These are phyloP conservation scores for Miniopterus natalensis DNA, from an alignment of 2,113 vertebrate species.

Conservation along the genomic window DNA sequence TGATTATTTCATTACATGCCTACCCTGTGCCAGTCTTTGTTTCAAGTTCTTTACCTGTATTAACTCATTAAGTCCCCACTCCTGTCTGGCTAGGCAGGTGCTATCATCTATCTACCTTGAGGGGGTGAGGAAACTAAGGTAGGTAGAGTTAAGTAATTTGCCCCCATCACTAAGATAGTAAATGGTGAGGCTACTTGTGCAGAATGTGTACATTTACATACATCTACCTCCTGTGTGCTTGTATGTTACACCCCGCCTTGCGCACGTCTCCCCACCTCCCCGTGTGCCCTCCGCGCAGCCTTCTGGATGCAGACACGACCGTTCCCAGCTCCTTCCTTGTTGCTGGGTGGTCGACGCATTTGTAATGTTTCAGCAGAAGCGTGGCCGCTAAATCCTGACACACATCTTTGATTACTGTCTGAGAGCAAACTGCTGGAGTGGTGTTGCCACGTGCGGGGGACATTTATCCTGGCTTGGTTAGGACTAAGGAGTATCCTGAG, in stretches of 20 bases:
- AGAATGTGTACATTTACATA: not conserved
- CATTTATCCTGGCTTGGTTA: not conserved
- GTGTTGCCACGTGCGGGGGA: accelerated
- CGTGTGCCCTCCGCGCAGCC: not conserved
- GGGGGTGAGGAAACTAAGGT: not conserved
- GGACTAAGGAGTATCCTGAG: not conserved
- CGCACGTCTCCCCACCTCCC: not conserved
- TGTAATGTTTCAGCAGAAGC: not conserved
- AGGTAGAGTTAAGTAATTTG: not conserved
- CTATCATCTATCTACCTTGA: too few relatives aligned
- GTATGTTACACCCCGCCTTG: too few relatives aligned
- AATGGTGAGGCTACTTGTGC: not conserved
- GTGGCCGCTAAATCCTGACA: not conserved
- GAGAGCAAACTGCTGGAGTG: not conserved
- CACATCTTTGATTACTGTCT: not conserved
- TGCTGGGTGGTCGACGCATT: not conserved
- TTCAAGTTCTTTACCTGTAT: not conserved
- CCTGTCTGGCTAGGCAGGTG: too few relatives aligned
- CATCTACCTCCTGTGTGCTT: not conserved
- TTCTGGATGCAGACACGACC: not conserved
- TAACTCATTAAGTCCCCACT: not conserved
- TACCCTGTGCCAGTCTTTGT: not conserved
- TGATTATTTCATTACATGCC: not conserved
- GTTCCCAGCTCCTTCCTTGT: not conserved
- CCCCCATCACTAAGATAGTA: not conserved